Evolutionary conservation across 1,140 invertebrate genomes (phyloP).

Genomic region (Diprion similis): DNA sequence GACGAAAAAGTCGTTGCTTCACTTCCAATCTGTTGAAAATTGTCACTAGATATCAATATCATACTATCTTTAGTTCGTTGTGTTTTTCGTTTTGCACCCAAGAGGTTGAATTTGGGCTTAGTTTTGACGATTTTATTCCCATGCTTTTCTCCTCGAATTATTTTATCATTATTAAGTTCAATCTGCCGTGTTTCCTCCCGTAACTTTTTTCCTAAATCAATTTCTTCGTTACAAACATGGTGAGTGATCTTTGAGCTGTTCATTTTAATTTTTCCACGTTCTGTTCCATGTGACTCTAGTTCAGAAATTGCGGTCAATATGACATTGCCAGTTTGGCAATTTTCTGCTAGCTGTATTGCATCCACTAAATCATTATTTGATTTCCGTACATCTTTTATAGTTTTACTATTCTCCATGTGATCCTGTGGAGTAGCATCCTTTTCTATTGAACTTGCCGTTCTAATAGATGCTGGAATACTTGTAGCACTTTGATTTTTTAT

Average conservation of each 20-base stretch:
- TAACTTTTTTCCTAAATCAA: not conserved
- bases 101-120: not conserved
- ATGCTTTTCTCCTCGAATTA: not conserved
- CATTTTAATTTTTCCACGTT: not conserved
- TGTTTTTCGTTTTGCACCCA: not conserved
- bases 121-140: no score
- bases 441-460: not conserved
- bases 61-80: not conserved
- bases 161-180: not conserved
- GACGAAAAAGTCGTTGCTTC: not conserved
- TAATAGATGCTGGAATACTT: not conserved
- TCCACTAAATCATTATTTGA: not conserved
- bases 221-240: not conserved
- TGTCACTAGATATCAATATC: not conserved
- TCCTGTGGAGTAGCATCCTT: not conserved
- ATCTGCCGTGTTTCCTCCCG: not conserved
- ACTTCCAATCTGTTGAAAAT: not conserved
- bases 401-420: slow-evolving; percentile 7
- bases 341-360: not conserved
- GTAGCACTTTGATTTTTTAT: not conserved
- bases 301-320: not conserved
- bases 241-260: not conserved
- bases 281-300: not conserved
- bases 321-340: not conserved
- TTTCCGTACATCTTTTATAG: not conserved